These are phyloP conservation scores for Malurus leucopterus DNA, from an alignment of 2,797 vertebrate genomes.

Conservation along the genomic window DNA sequence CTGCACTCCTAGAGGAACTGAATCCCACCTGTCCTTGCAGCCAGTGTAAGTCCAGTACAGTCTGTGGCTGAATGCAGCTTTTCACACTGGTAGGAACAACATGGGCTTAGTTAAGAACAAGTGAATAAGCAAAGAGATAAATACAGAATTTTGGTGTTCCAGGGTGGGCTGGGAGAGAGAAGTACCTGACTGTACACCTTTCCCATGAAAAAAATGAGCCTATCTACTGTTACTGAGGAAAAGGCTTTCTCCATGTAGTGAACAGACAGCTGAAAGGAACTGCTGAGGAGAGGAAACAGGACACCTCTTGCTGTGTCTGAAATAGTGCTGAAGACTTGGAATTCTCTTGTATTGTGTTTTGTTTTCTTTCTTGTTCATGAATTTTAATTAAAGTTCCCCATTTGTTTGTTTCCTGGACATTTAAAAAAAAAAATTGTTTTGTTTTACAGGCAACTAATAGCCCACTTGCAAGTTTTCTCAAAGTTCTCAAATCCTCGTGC, in stretches of 20 bases:
- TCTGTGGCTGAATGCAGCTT: neutral
- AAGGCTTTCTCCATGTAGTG: neutral
- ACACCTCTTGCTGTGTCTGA: neutral
- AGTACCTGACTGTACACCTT: neutral
- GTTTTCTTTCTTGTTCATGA: neutral
- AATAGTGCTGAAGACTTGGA: neutral
- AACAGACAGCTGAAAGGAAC: neutral
- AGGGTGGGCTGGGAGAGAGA: neutral
- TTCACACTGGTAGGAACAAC: neutral
- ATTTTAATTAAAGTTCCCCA: neutral
- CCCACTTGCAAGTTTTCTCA: conserved; percentile 89
- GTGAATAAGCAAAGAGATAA: neutral
- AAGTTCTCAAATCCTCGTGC: conserved; percentile 92
- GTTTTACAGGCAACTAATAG: conserved; percentile 83
- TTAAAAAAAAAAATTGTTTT: neutral
- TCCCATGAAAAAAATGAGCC: neutral
- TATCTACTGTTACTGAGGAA: neutral
- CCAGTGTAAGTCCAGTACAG: neutral
- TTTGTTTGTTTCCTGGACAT: neutral
- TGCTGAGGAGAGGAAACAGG: neutral
- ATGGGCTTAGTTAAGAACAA: neutral
- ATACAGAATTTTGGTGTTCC: neutral
- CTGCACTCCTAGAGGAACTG: neutral
- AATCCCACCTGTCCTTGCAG: neutral
- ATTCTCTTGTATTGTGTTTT: neutral